Base-by-base conservation (phyloP, 2,113 vertebrate species). In the Oenanthe melanoleuca region DNA sequence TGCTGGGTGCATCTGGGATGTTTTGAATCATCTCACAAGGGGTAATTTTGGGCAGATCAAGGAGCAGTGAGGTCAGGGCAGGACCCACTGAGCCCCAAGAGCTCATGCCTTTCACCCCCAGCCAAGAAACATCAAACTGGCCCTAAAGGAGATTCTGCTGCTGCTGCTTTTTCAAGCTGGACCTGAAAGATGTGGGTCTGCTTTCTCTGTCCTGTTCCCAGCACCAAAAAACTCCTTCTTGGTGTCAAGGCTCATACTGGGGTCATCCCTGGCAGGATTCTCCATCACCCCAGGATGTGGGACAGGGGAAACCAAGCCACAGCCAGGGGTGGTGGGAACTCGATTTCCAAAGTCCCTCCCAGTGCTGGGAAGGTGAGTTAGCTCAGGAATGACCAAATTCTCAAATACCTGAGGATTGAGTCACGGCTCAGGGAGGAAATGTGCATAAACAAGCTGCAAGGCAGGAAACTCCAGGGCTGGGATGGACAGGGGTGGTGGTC, bases 371-470 rank as follows among this genome's bases (percentile, higher is more conserved):
- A 96, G 74, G 93, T 91, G 94, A 6, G 59, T 91, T 34, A 61
- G 82, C 80, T 90, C 59, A 1, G 61, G 31, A 70, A 74, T 81
- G 92, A 86, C 95, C 87, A 66, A 94, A 80, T 50, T 88, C 81
- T 78, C 49, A 42, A 84, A 97, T 94, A 95, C 64, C 93, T 87
- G 91, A 92, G 40, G 55, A 87, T 67, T 95, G 95, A 96, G 91
- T 96, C 96, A 97, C 1, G 0, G 26, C 60, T 71, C 0, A 1
- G 59, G 79, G 70, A 77, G 84, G 74, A 86, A 96, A 95, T 78
- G 6, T 85, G 85, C 45, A 40, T 37, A 61, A 96, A 95, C 90
- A 89, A 92, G 93, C 87, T 86, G 85, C 78, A 33, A 84, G 73
- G 57, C 84, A 38, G 92, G 97, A 94, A 97, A 91, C 87, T 86